These are phyloP conservation scores for Cacoxenus indagator DNA, from an alignment of 2,888 invertebrate species.

Conservation along the genomic window DNA sequence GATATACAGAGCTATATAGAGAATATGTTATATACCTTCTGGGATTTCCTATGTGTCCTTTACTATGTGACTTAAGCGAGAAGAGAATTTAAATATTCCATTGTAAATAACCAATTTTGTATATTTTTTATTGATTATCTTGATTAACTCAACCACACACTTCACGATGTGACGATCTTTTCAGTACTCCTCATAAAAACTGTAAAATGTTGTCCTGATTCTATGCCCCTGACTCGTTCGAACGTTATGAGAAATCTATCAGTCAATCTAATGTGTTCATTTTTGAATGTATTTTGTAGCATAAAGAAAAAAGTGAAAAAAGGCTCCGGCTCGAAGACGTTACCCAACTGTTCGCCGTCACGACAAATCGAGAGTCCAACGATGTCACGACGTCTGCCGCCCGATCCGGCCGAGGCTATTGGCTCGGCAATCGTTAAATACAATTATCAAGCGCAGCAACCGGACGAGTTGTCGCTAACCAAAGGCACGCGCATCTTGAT, in stretches of 20 bases:
- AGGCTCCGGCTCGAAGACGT: slow-evolving; percentile 86
- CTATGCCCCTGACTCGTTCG: no score
- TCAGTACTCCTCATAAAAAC: no score
- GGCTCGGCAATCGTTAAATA: slow-evolving; percentile 95
- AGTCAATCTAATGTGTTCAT: slow-evolving; percentile 14
- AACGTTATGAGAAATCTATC: not conserved
- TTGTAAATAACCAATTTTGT: no score
- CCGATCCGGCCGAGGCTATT: slow-evolving; percentile 89
- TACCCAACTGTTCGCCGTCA: slow-evolving; percentile 88
- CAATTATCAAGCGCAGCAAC: slow-evolving; percentile 94
- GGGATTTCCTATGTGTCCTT: no score
- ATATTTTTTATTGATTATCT: no score
- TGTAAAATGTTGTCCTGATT: no score
- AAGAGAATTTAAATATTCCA: no score
- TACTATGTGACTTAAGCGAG: no score
- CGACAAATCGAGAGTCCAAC: slow-evolving; percentile 84
- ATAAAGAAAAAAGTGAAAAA: slow-evolving; percentile 90
- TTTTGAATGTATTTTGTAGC: slow-evolving; percentile 70
- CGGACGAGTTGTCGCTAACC: slow-evolving; percentile 93
- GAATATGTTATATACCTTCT: no score
- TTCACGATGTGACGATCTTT: no score
- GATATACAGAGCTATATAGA: no score
- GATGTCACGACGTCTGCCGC: slow-evolving; percentile 79
- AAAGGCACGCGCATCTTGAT: slow-evolving; percentile 96
- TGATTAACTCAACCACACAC: no score